Evolutionary conservation across 2,113 vertebrate species (phyloP).

Genomic region (Micronycteris hirsuta): DNA sequence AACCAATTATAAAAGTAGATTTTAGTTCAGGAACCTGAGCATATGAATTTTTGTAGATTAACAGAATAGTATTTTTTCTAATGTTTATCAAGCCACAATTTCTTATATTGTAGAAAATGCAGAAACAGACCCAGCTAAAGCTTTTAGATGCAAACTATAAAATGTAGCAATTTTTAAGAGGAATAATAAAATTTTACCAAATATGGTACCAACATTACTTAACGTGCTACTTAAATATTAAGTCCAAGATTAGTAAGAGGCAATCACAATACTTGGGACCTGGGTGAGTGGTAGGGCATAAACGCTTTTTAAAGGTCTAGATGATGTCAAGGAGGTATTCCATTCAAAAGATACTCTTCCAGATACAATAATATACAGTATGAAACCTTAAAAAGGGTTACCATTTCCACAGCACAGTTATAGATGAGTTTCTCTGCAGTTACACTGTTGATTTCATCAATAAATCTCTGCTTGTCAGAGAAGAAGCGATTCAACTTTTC

Average conservation of each 20-base stretch:
- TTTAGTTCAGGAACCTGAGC: background rate
- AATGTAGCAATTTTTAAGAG: background rate
- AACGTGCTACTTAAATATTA: background rate
- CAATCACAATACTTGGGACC: background rate
- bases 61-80: slow-evolving; percentile 38
- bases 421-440: slow-evolving; percentile 98
- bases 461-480: slow-evolving; percentile 96
- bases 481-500: slow-evolving; percentile 96
- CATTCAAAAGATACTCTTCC: background rate
- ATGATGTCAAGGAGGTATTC: background rate
- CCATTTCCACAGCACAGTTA: slow-evolving; percentile 96
- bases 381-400: slow-evolving; percentile 64
- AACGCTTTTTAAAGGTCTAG: background rate
- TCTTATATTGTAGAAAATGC: slow-evolving; percentile 49
- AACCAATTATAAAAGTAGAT: background rate
- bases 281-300: background rate
- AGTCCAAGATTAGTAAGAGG: background rate
- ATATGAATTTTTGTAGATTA: background rate
- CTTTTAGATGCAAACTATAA: slow-evolving; percentile 11
- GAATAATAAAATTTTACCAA: background rate
- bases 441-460: slow-evolving; percentile 97
- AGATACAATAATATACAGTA: background rate
- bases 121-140: slow-evolving; percentile 35
- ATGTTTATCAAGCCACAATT: slow-evolving; percentile 35
- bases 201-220: background rate